Percentiles rank a stretch among this genome's conserved stretches.
Evolutionary conservation across 2,113 vertebrate species (phyloP).

Genomic region (Cryptotis parvus): DNA sequence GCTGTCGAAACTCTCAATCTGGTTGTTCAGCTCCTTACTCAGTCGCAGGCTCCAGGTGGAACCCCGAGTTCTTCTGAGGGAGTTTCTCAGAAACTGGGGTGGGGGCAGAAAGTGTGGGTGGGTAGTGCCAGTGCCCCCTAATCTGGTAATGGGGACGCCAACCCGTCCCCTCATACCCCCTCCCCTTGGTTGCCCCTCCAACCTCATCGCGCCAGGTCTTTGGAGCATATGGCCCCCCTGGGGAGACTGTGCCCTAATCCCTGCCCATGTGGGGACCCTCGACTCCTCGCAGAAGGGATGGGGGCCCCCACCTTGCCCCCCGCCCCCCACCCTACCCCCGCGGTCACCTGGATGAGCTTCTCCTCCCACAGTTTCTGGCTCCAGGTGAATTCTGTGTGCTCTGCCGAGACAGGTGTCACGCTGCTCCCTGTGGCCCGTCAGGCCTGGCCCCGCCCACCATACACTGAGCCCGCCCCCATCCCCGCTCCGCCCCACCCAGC

Average conservation of each 20-base stretch:
- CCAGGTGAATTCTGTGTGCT: conserved; percentile 75
- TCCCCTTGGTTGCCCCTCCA: not conserved
- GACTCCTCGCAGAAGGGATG: not conserved
- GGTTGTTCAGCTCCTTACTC: conserved; percentile 74
- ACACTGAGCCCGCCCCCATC: too few relatives aligned
- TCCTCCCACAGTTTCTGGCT: conserved; percentile 77
- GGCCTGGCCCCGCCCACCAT: too few relatives aligned
- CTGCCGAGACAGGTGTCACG: not conserved
- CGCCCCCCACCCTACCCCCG: accelerated
- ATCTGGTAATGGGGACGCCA: not conserved
- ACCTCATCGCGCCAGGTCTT: too few relatives aligned
- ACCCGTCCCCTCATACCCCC: accelerated
- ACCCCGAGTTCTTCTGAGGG: conserved; percentile 71
- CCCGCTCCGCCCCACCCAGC: too few relatives aligned
- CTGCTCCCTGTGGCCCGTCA: not conserved
- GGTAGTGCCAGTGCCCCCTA: too few relatives aligned
- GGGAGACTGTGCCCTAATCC: too few relatives aligned
- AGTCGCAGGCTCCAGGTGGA: conserved; percentile 77
- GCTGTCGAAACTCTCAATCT: conserved; percentile 61
- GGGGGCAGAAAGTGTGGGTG: accelerated
- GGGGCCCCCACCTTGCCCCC: accelerated
- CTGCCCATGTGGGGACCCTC: not conserved
- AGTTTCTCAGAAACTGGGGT: conserved; percentile 75
- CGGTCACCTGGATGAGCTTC: conserved; percentile 75
- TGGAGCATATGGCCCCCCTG: too few relatives aligned